Percentiles rank a stretch among this genome's conserved stretches.
These are phyloP conservation scores for Euzophera pinguis DNA, from an alignment of 2,888 invertebrate species.

Conservation along the genomic window DNA sequence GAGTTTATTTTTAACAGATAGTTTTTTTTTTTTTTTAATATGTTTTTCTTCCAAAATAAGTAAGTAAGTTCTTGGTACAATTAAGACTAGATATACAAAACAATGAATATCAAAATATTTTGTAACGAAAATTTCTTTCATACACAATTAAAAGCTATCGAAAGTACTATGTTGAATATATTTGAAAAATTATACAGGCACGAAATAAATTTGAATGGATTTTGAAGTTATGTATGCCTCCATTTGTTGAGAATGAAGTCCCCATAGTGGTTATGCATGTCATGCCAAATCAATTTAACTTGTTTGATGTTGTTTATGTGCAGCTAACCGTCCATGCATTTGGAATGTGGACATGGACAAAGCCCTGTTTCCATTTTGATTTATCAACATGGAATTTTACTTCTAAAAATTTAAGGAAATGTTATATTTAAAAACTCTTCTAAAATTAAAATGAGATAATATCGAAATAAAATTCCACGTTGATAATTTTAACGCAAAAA, in stretches of 20 bases:
- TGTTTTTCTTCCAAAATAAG: too few species aligned
- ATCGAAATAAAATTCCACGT: constrained; percentile 22
- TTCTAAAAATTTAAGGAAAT: neutral
- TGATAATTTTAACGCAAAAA: constrained; percentile 26
- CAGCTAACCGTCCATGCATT: constrained; percentile 53
- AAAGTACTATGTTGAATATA: constrained; percentile 8
- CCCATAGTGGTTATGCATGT: constrained; percentile 48
- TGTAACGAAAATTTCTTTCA: too few species aligned
- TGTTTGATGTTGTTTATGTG: constrained; percentile 36
- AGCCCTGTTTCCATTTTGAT: too few species aligned
- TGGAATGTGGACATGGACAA: constrained; percentile 48
- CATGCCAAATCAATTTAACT: constrained; percentile 57
- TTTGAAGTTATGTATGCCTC: neutral
- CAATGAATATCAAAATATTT: too few species aligned
- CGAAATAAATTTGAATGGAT: constrained; percentile 9
- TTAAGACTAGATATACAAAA: too few species aligned
- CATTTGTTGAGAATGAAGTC: constrained; percentile 17
- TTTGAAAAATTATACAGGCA: neutral
- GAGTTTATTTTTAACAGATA: too few species aligned
- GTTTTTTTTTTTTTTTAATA: too few species aligned
- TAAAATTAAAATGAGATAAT: neutral
- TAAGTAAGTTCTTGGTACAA: too few species aligned
- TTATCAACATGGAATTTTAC: neutral
- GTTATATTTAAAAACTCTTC: neutral
- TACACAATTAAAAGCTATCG: too few species aligned